Percentiles rank a stretch among this genome's conserved stretches.
Evolutionary conservation across 1,140 invertebrate genomes (phyloP).

Genomic region (Batillaria attramentaria): DNA sequence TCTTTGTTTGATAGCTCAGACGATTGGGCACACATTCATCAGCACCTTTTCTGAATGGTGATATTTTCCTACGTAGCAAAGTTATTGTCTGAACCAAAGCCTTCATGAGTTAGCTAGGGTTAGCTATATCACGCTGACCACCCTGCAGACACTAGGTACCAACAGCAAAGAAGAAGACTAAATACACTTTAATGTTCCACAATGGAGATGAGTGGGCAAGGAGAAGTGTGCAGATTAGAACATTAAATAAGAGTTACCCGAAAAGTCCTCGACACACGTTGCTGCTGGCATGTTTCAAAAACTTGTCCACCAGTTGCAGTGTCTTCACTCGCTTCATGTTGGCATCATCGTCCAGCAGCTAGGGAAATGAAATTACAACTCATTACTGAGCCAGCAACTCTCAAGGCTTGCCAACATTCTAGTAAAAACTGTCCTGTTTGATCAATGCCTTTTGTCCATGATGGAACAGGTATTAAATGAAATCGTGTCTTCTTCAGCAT

Average conservation of each 20-base stretch:
- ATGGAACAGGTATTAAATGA: not conserved
- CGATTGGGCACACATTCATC: too few species aligned
- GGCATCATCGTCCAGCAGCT: slow-evolving; percentile 25
- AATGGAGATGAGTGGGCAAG: too few species aligned
- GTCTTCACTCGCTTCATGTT: slow-evolving; percentile 21
- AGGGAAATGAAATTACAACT: not conserved
- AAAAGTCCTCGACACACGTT: slow-evolving; percentile 41
- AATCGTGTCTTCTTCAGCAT: not conserved
- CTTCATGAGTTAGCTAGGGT: too few species aligned
- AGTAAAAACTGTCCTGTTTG: not conserved
- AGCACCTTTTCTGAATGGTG: too few species aligned
- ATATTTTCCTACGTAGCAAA: too few species aligned
- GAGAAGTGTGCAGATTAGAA: not conserved
- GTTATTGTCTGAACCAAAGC: too few species aligned
- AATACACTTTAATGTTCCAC: not conserved
- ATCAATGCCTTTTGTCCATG: not conserved
- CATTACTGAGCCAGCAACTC: not conserved
- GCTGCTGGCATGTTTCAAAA: slow-evolving; percentile 51
- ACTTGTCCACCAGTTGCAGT: slow-evolving; percentile 42
- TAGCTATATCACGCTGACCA: not conserved
- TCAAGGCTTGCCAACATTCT: too few species aligned
- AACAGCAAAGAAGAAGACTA: not conserved
- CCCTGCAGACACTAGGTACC: not conserved
- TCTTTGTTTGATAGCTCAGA: too few species aligned
- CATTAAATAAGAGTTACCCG: slow-evolving; percentile 36